A percentile compares a stretch with the other conserved stretches of the same genome.
Evolutionary conservation across 2,888 invertebrate genomes (phyloP).

Genomic region (Melolontha melolontha): DNA sequence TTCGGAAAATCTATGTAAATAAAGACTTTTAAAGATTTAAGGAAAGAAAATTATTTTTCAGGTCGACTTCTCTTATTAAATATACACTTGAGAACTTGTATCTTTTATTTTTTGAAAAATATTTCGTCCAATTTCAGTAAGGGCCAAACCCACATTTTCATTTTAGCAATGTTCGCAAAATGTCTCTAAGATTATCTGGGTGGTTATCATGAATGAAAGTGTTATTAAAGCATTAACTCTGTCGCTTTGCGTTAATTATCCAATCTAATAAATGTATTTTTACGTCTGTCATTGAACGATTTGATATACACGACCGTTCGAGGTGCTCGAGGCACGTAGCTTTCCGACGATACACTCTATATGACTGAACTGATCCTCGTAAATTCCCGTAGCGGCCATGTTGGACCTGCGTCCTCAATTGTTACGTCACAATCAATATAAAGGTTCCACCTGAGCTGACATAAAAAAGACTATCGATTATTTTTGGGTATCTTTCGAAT

Average conservation of each 20-base stretch:
- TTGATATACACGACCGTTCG: neutral
- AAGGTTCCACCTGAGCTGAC: slow-evolving; percentile 44
- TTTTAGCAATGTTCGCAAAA: slow-evolving; percentile 2
- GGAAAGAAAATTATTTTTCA: too few relatives aligned
- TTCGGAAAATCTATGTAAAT: neutral
- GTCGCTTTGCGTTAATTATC: too few relatives aligned
- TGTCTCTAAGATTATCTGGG: neutral
- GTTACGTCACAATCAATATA: slow-evolving; percentile 64
- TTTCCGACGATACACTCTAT: slow-evolving; percentile 47
- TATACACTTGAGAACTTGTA: neutral
- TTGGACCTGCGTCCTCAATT: slow-evolving; percentile 61
- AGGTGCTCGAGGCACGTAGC: slow-evolving; percentile 41
- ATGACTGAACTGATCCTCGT: slow-evolving; percentile 56
- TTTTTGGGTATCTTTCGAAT: slow-evolving; percentile 21
- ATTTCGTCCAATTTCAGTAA: slow-evolving; percentile 2
- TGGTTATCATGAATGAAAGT: too few relatives aligned
- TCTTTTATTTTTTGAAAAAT: slow-evolving; percentile 4
- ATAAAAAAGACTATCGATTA: slow-evolving; percentile 36
- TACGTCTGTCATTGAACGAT: neutral
- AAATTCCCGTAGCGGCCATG: slow-evolving; percentile 58
- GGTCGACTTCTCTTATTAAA: neutral
- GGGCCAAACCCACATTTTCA: slow-evolving; percentile 40
- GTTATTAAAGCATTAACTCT: too few relatives aligned
- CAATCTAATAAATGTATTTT: neutral
- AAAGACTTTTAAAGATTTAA: neutral